These are phyloP conservation scores for Coelopa pilipes DNA, from an alignment of 2,888 invertebrate genomes.

Conservation along the genomic window DNA sequence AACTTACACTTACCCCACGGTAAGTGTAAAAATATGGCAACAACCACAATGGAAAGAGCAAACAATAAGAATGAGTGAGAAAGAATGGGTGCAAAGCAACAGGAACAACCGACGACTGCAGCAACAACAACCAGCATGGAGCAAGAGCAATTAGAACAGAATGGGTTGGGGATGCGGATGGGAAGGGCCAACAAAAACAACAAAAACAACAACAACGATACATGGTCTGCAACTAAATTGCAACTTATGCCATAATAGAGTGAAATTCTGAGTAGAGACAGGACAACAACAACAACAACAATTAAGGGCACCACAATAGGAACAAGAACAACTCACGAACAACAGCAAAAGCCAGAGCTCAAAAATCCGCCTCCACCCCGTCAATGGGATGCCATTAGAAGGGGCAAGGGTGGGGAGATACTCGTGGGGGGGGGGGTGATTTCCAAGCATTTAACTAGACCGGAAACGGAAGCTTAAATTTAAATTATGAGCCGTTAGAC, in stretches of 20 bases:
- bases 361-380: not conserved
- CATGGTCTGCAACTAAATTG: too few relatives aligned
- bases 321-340: slow-evolving; percentile 6
- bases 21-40: too few relatives aligned
- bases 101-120: not conserved
- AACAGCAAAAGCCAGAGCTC: slow-evolving; percentile 4
- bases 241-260: slow-evolving; percentile 7
- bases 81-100: not conserved
- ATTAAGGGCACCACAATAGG: not conserved
- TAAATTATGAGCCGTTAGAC: slow-evolving; percentile 30
- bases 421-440: not conserved
- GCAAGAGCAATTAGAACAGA: not conserved
- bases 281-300: not conserved
- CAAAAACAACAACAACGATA: slow-evolving; percentile 29
- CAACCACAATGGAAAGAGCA: too few relatives aligned
- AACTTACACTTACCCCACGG: too few relatives aligned
- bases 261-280: slow-evolving; percentile 46
- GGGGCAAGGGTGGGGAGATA: not conserved
- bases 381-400: not conserved
- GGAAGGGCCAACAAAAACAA: not conserved
- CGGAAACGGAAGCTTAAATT: slow-evolving; percentile 34
- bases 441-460: slow-evolving; percentile 16
- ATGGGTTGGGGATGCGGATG: not conserved
- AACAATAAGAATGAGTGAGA: not conserved
- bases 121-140: not conserved